Conservation (phyloP, 2,113 vertebrate species). For the Meriones unguiculatus region DNA sequence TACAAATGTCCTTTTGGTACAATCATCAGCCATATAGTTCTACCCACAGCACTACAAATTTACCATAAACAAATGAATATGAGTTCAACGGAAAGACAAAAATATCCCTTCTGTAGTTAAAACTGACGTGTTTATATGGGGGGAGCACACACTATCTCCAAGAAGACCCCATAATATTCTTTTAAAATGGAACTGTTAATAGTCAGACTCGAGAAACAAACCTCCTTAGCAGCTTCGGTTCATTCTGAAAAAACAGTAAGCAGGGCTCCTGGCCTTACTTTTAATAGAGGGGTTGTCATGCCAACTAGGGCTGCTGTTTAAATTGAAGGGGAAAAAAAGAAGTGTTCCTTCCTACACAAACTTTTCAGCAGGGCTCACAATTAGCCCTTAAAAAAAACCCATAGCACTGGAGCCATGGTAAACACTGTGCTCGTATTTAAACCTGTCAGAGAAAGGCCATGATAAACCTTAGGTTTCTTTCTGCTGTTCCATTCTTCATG, state of each 20-base stretch:
- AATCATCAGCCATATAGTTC: conserved; percentile 3
- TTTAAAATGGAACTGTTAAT: conserved; percentile 41
- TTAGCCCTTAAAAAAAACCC: conserved; percentile 61
- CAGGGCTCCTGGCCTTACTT: conserved; percentile 54
- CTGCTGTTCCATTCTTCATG: not conserved
- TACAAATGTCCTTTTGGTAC: not conserved
- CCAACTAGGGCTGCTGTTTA: conserved; percentile 75
- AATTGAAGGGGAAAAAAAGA: conserved; percentile 57
- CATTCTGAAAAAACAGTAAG: conserved; percentile 76
- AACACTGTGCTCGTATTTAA: conserved; percentile 16
- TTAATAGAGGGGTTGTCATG: conserved; percentile 81
- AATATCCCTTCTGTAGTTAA: conserved; percentile 42
- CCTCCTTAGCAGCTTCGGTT: conserved; percentile 66
- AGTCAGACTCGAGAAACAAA: conserved; percentile 59
- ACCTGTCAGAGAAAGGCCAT: not conserved
- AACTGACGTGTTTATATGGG: not conserved
- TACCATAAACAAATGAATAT: conserved; percentile 42
- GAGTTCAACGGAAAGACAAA: conserved; percentile 53
- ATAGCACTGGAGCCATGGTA: not conserved
- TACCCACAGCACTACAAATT: conserved; percentile 37
- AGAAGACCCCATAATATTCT: conserved; percentile 14
- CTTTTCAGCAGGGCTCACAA: conserved; percentile 70
- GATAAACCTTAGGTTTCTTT: not conserved
- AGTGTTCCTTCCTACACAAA: conserved; percentile 76
- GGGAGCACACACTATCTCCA: conserved; percentile 17